Base-by-base conservation (phyloP, 2,888 invertebrate species). In the Liodrosophila aerea region DNA sequence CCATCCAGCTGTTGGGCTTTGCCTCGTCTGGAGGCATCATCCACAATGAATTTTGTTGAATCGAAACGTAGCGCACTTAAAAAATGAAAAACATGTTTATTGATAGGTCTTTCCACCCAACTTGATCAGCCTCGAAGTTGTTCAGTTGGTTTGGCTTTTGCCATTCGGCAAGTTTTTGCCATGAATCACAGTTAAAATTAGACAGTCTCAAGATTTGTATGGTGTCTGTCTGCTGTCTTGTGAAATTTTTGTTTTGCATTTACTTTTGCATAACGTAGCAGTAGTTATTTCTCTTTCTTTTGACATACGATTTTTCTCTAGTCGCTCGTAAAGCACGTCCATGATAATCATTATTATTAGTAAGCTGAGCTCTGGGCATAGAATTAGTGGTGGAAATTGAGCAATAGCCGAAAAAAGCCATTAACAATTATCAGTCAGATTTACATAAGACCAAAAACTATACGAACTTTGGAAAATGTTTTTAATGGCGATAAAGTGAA, bases 131-230 rank as follows among this genome's bases (percentile, higher is more conserved):
- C 61, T 40, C n/a, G n/a, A 5, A 7, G 52, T 62, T 61, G 59
- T 30, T 59, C 44, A 31, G 49, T 52, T 64, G 45, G 36, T 41
- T 53, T 61, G 46, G 36, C 39, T 63, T 65, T 54, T 44, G 56
- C 56, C 53, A 51, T 70, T 69, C 5, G 47, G 76, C 69, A 53
- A 65, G 52, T 60, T 76, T 63, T 51, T 53, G 69, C 60, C 63
- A 67, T 80, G 78, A 80, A 76, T 80, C 78, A 80, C 50, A 52
- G 66, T 63, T 81, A 80, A 80, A 85, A 84, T 80, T 85, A 85
- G 78, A 73, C 59, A 62, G 59, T 40, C 47, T 45, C 31, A 30
- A 63, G 47, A 63, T 60, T 62, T 40, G 47, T 49, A 18, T 22
- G 27, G 13, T 49, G 44, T 43, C 16, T 27, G 34, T 37, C n/a